phyloP scores from a whole-genome alignment of 2,113 vertebrate species.

The Scytalopus superciliaris region DNA sequence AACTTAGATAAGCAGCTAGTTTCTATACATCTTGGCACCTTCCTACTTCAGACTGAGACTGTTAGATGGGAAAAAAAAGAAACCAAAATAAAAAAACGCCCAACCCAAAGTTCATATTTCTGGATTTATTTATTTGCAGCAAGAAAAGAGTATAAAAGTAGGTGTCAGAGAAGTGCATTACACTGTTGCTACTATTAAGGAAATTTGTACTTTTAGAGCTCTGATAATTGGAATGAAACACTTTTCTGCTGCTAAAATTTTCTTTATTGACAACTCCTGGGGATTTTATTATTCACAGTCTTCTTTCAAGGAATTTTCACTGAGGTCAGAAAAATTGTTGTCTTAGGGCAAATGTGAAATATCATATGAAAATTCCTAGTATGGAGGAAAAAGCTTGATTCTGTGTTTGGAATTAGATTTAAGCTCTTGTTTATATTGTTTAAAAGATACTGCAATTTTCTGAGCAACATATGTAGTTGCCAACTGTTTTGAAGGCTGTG shows the following conservation, averaged over 20 bases:
- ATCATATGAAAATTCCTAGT: not conserved
- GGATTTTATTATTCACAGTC: not conserved
- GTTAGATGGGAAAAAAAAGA: not conserved
- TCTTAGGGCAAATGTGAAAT: not conserved
- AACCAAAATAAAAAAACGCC: not conserved
- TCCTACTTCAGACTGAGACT: not conserved
- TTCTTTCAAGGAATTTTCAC: not conserved
- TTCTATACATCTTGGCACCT: not conserved
- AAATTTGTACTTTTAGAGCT: not conserved
- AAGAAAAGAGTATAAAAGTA: not conserved
- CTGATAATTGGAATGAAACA: not conserved
- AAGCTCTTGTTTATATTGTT: not conserved
- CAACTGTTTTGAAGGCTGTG: not conserved
- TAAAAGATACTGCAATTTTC: not conserved
- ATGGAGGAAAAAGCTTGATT: not conserved
- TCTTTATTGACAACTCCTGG: not conserved
- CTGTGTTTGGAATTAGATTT: not conserved
- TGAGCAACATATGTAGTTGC: not conserved
- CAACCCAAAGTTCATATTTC: not conserved
- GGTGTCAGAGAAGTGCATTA: not conserved
- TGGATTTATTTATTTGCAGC: not conserved
- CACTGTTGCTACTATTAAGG: not conserved
- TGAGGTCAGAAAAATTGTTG: not conserved
- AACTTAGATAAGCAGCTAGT: not conserved
- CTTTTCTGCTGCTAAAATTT: not conserved